Evolutionary conservation across 2,113 vertebrate species (phyloP).

Genomic region (Tupaia tana): DNA sequence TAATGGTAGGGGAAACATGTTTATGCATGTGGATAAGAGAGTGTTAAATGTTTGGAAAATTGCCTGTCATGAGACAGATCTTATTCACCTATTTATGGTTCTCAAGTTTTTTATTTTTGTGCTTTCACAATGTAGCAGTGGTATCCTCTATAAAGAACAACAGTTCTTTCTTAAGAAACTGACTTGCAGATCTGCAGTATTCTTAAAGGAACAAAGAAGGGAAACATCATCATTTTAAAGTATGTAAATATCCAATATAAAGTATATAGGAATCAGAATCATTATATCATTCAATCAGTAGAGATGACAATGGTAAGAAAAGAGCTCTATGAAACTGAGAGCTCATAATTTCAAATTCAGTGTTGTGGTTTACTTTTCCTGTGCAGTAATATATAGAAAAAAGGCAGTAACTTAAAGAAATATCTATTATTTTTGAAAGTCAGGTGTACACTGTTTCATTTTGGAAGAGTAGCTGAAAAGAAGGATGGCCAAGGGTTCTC

Average conservation of each 20-base stretch:
- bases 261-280: background rate
- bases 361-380: background rate
- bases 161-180: background rate
- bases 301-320: background rate
- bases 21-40: background rate
- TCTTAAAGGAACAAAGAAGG: background rate
- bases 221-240: background rate
- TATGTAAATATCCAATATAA: background rate
- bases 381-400: background rate
- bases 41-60: slow-evolving; percentile 5
- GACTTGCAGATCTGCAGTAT: background rate
- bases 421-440: background rate
- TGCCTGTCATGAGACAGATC: background rate
- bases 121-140: background rate
- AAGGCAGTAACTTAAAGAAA: background rate
- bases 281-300: background rate
- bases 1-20: background rate
- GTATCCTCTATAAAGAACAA: background rate
- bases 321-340: background rate
- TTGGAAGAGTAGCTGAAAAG: background rate
- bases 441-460: background rate
- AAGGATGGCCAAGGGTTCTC: background rate
- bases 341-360: background rate
- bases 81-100: background rate
- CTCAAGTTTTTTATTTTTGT: background rate